phyloP scores from a whole-genome alignment of 2,113 vertebrate genomes.

The Pelmatolapia mariae region DNA sequence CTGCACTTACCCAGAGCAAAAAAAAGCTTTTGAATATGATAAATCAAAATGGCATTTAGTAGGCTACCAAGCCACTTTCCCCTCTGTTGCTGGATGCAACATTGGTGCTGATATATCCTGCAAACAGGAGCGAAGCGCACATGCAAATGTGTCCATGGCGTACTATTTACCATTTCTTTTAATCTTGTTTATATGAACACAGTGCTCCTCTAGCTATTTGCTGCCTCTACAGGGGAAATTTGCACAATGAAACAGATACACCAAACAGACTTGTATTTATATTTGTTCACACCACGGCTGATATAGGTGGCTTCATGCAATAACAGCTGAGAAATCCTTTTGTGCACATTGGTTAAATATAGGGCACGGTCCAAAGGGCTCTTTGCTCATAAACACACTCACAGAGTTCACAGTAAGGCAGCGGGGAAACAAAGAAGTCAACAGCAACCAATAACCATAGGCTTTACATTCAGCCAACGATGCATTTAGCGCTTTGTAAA shows the following conservation, averaged over 20 bases:
- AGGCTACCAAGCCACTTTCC: not conserved
- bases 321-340: slow-evolving; percentile 9
- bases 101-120: not conserved
- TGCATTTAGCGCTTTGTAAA: not conserved
- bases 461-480: not conserved
- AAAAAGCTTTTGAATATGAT: not conserved
- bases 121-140: not conserved
- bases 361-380: slow-evolving; percentile 43
- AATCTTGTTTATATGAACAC: not conserved
- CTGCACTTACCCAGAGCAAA: not conserved
- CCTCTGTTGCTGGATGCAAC: not conserved
- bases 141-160: not conserved
- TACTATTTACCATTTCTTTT: not conserved
- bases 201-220: not conserved
- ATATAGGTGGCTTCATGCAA: not conserved
- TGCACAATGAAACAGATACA: not conserved
- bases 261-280: not conserved
- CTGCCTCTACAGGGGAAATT: not conserved
- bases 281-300: not conserved
- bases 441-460: not conserved
- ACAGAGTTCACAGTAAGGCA: not conserved
- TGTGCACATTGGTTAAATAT: slow-evolving; percentile 15
- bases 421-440: not conserved
- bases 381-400: not conserved
- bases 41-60: not conserved